Percentiles rank a stretch among this genome's conserved stretches.
phyloP scores from a whole-genome alignment of 2,888 invertebrate species.

The Drosophila kambysellisi region DNA sequence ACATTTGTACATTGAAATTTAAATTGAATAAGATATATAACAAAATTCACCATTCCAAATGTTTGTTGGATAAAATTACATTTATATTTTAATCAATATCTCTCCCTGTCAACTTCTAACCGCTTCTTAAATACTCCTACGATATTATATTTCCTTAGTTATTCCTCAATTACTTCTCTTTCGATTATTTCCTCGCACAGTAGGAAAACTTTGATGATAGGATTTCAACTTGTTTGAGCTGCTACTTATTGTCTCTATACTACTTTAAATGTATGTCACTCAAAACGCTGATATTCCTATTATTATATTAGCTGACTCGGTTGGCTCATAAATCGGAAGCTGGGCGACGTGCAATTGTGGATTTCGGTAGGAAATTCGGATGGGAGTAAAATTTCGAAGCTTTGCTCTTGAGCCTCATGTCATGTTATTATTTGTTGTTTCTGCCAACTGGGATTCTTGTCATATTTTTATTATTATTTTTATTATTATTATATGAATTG shows the following conservation, averaged over 20 bases:
- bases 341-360: background rate
- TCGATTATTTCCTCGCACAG: background rate
- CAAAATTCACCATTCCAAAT: background rate
- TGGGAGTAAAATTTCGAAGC: background rate
- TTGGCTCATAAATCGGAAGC: constrained; percentile 17
- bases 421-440: constrained; percentile 26
- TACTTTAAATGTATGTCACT: constrained; percentile 1
- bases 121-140: background rate
- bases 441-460: constrained; percentile 37
- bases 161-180: background rate
- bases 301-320: constrained; percentile 29
- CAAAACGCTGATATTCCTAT: constrained; percentile 23
- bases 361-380: background rate
- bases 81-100: background rate
- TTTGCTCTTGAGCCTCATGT: background rate
- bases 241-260: background rate
- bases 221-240: constrained; percentile 21
- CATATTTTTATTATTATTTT: constrained; percentile 38
- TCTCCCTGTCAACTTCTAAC: too few species aligned
- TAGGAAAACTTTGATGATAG: background rate
- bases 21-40: background rate
- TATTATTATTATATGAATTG: constrained; percentile 42
- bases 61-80: background rate
- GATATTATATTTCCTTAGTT: background rate
- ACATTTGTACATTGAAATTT: background rate